Percentiles rank a stretch among this genome's conserved stretches.
phyloP scores from a whole-genome alignment of 2,888 invertebrate genomes.

The Oeneis ivallda region DNA sequence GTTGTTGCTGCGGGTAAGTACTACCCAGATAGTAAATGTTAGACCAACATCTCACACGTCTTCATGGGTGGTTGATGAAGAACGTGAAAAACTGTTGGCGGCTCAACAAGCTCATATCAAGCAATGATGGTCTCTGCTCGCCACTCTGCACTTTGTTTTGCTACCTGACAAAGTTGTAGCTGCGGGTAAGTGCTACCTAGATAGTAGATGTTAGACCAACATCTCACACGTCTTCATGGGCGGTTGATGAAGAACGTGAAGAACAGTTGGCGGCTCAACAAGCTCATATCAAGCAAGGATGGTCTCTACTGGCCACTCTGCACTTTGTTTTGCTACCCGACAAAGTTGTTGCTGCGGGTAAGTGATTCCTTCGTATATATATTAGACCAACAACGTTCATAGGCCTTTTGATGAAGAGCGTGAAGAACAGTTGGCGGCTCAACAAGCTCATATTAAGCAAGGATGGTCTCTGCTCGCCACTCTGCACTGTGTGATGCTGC shows the following conservation, averaged over 20 bases:
- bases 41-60: too few species aligned
- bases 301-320: constrained; percentile 95
- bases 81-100: constrained; percentile 90
- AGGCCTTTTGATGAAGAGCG: constrained; percentile 65
- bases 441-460: constrained; percentile 96
- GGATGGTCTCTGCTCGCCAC: constrained; percentile 98
- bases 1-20: too few species aligned
- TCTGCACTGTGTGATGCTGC: constrained; percentile 96
- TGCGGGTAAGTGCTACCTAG: constrained; percentile 51
- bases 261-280: constrained; percentile 79
- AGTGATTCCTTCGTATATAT: too few species aligned
- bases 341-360: constrained; percentile 86
- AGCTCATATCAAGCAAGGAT: constrained; percentile 94
- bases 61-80: constrained; percentile 88
- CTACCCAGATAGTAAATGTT: too few species aligned
- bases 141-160: constrained; percentile 97
- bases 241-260: not conserved
- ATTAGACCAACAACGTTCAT: constrained; percentile 43
- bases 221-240: not conserved
- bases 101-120: constrained; percentile 96
- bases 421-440: constrained; percentile 49
- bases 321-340: constrained; percentile 98
- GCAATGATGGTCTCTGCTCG: constrained; percentile 98
- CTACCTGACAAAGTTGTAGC: constrained; percentile 95
- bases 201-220: too few species aligned